A percentile compares a stretch with the other conserved stretches of the same genome.
Evolutionary conservation across 2,888 invertebrate species (phyloP).

Genomic region (Eubasilissa splendida): DNA sequence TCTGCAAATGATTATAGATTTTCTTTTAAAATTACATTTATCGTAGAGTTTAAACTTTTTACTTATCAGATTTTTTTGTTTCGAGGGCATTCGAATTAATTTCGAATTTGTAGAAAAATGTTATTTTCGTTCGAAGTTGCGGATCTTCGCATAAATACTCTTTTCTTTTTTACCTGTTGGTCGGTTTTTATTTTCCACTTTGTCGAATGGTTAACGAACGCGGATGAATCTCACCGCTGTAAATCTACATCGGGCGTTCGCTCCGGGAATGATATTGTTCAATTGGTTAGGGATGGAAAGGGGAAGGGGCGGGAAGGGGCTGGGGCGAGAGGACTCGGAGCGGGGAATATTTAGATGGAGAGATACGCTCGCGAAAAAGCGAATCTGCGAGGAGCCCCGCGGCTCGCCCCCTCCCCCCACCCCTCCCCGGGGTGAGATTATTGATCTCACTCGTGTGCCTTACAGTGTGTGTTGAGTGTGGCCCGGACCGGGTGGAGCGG

Average conservation of each 20-base stretch:
- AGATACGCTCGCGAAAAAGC: conserved; percentile 59
- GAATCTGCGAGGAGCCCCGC: conserved; percentile 59
- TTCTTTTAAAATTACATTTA: too few relatives aligned
- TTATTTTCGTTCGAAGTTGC: too few relatives aligned
- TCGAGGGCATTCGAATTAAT: too few relatives aligned
- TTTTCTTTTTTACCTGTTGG: conserved; percentile 34
- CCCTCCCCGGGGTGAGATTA: conserved; percentile 66
- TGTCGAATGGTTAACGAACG: conserved; percentile 16
- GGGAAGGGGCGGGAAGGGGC: not conserved
- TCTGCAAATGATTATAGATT: too few relatives aligned
- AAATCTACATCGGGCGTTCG: conserved; percentile 20
- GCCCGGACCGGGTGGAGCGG: conserved; percentile 11
- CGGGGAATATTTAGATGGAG: conserved; percentile 56
- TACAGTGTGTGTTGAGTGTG: conserved; percentile 53
- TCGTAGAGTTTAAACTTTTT: too few relatives aligned
- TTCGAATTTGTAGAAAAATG: too few relatives aligned
- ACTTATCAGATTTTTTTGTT: too few relatives aligned
- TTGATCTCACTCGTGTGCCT: conserved; percentile 58
- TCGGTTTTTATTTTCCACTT: conserved; percentile 26
- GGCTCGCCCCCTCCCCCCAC: conserved; percentile 67
- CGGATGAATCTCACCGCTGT: conserved; percentile 5
- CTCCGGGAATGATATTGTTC: conserved; percentile 52
- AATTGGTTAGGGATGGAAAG: conserved; percentile 43
- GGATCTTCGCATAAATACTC: not conserved
- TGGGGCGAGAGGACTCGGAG: conserved; percentile 29